A percentile compares a stretch with the other conserved stretches of the same genome.
These are phyloP conservation scores for Phallusia fumigata DNA, from an alignment of 23 tunicate genomes.

Conservation along the genomic window DNA sequence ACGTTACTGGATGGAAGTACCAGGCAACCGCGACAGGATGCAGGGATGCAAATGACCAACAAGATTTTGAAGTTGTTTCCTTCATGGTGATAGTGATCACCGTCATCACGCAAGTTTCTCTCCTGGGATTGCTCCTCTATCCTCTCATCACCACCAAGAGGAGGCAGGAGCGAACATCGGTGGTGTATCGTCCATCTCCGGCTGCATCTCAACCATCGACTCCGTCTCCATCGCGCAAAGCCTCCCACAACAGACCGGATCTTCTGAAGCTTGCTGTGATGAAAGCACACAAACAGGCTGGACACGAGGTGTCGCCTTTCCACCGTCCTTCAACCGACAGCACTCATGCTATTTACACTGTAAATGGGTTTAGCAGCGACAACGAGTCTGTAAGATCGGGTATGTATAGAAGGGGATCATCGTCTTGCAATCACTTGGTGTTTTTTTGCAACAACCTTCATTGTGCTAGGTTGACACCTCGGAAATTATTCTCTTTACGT, in stretches of 20 bases:
- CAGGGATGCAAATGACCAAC: conserved; percentile 42
- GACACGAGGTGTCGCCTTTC: neutral
- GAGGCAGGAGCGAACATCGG: conserved; percentile 11
- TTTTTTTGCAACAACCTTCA: too few species aligned
- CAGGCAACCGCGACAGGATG: conserved; percentile 66
- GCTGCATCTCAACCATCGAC: neutral
- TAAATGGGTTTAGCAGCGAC: neutral
- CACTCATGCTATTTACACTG: neutral
- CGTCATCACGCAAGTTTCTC: conserved; percentile 28
- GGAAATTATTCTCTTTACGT: too few species aligned
- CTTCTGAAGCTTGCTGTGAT: neutral
- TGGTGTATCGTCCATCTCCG: neutral
- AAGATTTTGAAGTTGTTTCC: conserved; percentile 46
- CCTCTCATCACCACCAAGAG: conserved; percentile 41
- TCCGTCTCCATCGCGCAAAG: neutral
- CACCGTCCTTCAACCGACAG: neutral
- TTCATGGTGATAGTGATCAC: conserved; percentile 6
- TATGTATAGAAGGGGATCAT: neutral
- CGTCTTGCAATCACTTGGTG: too few species aligned
- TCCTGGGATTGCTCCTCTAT: conserved; percentile 57
- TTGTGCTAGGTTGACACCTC: too few species aligned
- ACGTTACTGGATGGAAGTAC: conserved; percentile 58
- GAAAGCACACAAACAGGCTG: too few species aligned
- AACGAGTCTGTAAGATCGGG: conserved; percentile 5
- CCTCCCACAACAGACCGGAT: neutral